Conservation (phyloP, 2,888 invertebrate genomes). For the Aspidiotus destructor region DNA sequence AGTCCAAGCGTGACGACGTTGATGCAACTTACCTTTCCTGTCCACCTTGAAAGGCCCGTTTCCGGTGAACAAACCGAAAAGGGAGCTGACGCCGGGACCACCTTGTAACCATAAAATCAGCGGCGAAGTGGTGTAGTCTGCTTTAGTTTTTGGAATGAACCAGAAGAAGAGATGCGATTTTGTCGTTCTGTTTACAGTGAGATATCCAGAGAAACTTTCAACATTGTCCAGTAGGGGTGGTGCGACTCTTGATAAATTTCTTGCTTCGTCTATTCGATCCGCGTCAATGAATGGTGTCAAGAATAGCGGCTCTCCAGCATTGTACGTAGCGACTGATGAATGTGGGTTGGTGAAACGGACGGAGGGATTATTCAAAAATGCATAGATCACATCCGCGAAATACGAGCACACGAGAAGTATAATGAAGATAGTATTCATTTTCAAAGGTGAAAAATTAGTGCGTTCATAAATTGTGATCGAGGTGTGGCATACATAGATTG, state of each 20-base stretch:
- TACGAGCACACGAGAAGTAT: too few relatives aligned
- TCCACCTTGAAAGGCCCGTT: slow-evolving; percentile 62
- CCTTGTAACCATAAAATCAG: slow-evolving; percentile 67
- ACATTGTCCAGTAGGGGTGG: slow-evolving; percentile 40
- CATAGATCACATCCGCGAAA: too few relatives aligned
- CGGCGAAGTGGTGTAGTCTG: slow-evolving; percentile 43
- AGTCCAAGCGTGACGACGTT: slow-evolving; percentile 67
- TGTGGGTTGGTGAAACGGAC: too few relatives aligned
- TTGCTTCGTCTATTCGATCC: background rate
- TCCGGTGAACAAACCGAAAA: slow-evolving; percentile 72
- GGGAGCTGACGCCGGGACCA: slow-evolving; percentile 70
- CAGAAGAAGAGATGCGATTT: slow-evolving; percentile 47
- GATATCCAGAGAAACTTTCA: slow-evolving; percentile 52
- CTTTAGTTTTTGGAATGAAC: slow-evolving; percentile 45
- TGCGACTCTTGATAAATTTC: background rate
- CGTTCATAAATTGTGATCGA: too few relatives aligned
- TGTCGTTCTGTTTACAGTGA: slow-evolving; percentile 50
- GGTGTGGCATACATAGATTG: too few relatives aligned
- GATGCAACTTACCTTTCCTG: slow-evolving; percentile 43
- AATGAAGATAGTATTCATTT: too few relatives aligned
- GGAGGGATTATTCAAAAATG: too few relatives aligned
- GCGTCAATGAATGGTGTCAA: slow-evolving; percentile 11
- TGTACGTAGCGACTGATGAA: background rate
- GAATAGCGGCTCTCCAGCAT: slow-evolving; percentile 19
- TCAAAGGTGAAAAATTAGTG: too few relatives aligned